phyloP scores from a whole-genome alignment of 2,113 vertebrate species.

The Dolichotis patagonum region DNA sequence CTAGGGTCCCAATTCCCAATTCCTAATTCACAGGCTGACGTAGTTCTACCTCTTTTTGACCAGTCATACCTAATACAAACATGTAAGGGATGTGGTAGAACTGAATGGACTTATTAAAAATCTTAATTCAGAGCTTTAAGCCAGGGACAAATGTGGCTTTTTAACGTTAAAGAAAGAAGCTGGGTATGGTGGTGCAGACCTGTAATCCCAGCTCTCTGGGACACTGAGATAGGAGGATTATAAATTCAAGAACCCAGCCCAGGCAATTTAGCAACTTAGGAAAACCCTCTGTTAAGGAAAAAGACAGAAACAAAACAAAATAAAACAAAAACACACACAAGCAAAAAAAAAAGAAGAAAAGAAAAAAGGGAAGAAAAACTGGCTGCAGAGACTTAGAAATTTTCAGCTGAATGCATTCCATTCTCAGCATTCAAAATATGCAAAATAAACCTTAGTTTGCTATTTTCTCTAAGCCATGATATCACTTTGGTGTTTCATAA shows the following conservation, averaged over 20 bases:
- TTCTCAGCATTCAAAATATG: slow-evolving; percentile 24
- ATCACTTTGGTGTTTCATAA: background rate
- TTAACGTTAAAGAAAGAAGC: background rate
- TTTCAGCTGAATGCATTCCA: background rate
- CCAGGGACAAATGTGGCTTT: background rate
- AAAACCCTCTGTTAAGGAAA: background rate
- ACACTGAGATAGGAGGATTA: background rate
- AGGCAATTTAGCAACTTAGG: background rate
- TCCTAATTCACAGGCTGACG: background rate
- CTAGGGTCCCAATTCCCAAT: background rate
- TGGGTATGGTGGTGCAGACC: background rate
- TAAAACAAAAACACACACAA: too few relatives aligned
- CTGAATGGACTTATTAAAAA: background rate
- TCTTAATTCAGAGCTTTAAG: background rate
- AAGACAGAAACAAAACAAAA: background rate
- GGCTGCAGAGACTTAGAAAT: background rate
- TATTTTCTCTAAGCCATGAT: background rate
- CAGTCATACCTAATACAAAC: background rate
- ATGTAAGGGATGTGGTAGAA: background rate
- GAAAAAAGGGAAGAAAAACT: background rate
- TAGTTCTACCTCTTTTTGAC: background rate
- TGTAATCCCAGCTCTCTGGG: background rate
- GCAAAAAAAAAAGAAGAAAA: background rate
- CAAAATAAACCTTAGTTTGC: background rate
- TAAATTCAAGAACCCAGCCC: background rate